Conservation (phyloP, 2,888 invertebrate species). For the Pristionchus exspectatus region DNA sequence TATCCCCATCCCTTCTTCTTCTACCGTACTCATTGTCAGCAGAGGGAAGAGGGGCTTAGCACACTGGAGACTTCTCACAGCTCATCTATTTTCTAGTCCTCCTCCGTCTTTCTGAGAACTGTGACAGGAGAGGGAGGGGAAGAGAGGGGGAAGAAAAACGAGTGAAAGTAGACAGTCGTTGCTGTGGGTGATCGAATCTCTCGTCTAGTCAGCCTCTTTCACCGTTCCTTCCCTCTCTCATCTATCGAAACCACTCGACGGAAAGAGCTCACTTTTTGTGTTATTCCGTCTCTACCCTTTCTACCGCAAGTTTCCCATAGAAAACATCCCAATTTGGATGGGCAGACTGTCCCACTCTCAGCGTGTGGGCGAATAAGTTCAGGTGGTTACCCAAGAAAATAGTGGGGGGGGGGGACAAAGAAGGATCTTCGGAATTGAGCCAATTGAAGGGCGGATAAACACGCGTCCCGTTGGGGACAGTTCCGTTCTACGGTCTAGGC, state of each 20-base stretch:
- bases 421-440: slow-evolving; percentile 16
- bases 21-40: slow-evolving; percentile 38
- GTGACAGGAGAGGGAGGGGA: neutral
- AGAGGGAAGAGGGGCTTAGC: neutral
- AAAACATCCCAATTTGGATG: neutral
- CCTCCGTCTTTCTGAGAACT: neutral
- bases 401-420: neutral
- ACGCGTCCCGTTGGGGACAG: neutral
- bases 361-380: neutral
- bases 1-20: neutral
- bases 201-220: neutral
- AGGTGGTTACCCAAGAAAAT: neutral
- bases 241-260: slow-evolving; percentile 15
- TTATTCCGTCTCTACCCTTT: neutral
- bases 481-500: neutral
- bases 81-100: slow-evolving; percentile 18
- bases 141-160: neutral
- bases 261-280: neutral
- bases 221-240: neutral
- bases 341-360: neutral
- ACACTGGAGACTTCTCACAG: neutral
- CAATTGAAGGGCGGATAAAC: slow-evolving; percentile 6
- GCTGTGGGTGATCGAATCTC: neutral
- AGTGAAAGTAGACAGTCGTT: neutral
- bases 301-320: neutral